Evolutionary conservation across 1,140 invertebrate genomes (phyloP), one percentile per base, ranked within the genome.

Genomic region (Drosophila aff.): DNA sequence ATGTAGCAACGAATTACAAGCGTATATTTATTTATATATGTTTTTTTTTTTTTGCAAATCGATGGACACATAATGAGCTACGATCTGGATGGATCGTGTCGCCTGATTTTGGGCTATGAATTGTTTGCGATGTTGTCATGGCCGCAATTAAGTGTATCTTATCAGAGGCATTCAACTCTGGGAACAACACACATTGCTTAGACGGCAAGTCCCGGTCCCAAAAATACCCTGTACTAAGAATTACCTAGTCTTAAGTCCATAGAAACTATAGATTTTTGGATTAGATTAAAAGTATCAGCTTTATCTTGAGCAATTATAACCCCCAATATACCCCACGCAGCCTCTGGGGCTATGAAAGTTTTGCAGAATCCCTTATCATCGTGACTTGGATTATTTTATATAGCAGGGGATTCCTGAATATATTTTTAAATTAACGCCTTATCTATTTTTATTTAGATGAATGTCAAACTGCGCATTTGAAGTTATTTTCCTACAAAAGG

Each of bases 121-220:
- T 76, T 59, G 36, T 66, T 66, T 50, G 43, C 43, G 43, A 81
- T 65, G 66, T 61, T 75, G 75, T 64, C 75, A 75, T 52, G 62
- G 40, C 49, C 77, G 50, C 52, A 67, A 75, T 78, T 69, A 79
- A 68, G 73, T 71, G 75, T 81, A 85, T 85, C 82, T 85, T 85
- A 85, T 85, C 82, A 82, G 68, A 62, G 44, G 41, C 21, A 63
- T 55, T 66, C 44, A 65, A 65, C 52, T 55, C 59, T 38, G 64
- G 76, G 71, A 57, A 69, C 46, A 67, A 68, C 58, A 68, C 69
- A 64, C 60, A 55, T 68, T 68, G 67, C 31, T 23, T 50, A 49
- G 10, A 7, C 26, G 43, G 10, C 5, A 7, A 23, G 18, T 41
- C 2, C 6, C 28, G 44, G 36, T 16, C 15, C n/a, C 2, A 23